These are phyloP conservation scores for Plestiodon gilberti DNA, from an alignment of 2,113 vertebrate genomes.

Conservation along the genomic window DNA sequence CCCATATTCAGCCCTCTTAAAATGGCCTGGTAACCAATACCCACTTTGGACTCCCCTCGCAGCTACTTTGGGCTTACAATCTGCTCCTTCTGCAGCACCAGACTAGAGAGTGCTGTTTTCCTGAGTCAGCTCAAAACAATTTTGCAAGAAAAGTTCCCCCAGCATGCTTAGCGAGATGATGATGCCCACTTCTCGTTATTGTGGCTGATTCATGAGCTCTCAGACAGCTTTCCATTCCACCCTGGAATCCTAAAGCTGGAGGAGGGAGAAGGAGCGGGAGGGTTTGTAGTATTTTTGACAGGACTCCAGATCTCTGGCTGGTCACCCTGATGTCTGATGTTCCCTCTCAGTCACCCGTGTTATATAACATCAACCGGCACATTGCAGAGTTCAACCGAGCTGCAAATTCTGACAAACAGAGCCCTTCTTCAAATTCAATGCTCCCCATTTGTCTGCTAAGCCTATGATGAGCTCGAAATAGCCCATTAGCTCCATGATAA, in stretches of 20 bases:
- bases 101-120: background rate
- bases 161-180: background rate
- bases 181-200: rapidly evolving
- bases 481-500: background rate
- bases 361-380: background rate
- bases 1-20: background rate
- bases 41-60: background rate
- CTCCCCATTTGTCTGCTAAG: background rate
- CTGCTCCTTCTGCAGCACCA: background rate
- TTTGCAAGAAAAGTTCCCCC: constrained; percentile 1
- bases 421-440: background rate
- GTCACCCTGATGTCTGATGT: rapidly evolving
- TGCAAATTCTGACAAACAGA: background rate
- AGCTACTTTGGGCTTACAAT: background rate
- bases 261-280: too few relatives aligned
- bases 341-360: background rate
- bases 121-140: constrained; percentile 22
- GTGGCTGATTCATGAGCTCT: background rate
- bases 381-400: background rate
- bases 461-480: constrained; percentile 22
- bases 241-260: background rate
- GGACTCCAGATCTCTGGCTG: background rate
- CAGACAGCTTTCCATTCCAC: background rate
- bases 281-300: background rate
- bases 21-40: background rate